Conservation (phyloP, 2,888 invertebrate species). For the Lasioglossum vierecki region DNA sequence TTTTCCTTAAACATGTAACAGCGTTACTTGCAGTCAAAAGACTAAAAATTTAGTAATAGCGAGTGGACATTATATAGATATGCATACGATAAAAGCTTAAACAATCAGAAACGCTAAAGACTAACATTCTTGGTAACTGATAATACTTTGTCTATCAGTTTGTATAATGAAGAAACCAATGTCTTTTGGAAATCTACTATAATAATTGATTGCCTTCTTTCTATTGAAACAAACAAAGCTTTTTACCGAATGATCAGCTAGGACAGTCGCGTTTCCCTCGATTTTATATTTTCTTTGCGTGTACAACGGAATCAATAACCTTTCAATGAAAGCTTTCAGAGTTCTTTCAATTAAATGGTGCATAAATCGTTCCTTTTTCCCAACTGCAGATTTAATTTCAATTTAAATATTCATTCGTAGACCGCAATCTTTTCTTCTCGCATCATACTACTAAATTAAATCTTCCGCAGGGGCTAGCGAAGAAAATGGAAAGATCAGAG, state of each 20-base stretch:
- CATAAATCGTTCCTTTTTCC: background rate
- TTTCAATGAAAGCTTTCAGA: background rate
- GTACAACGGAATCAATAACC: background rate
- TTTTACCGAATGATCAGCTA: background rate
- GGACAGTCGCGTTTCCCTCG: background rate
- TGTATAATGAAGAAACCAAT: background rate
- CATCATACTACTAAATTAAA: constrained; percentile 12
- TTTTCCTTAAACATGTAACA: background rate
- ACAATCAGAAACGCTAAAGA: background rate
- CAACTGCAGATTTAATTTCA: constrained; percentile 5
- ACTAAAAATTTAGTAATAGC: background rate
- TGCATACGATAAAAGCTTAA: background rate
- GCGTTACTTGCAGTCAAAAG: background rate
- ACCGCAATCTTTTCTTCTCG: constrained; percentile 14
- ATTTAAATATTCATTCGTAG: constrained; percentile 18
- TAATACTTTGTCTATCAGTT: background rate
- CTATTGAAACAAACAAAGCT: background rate
- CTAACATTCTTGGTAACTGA: background rate
- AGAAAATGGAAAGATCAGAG: constrained; percentile 17
- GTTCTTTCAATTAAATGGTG: background rate
- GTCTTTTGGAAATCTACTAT: background rate
- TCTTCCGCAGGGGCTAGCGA: constrained; percentile 1
- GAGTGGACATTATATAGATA: background rate
- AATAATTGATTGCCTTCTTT: background rate
- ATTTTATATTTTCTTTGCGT: background rate